Percentiles rank a stretch among this genome's conserved stretches.
phyloP scores from a whole-genome alignment of 2,888 invertebrate genomes.

The Protonemura montana region DNA sequence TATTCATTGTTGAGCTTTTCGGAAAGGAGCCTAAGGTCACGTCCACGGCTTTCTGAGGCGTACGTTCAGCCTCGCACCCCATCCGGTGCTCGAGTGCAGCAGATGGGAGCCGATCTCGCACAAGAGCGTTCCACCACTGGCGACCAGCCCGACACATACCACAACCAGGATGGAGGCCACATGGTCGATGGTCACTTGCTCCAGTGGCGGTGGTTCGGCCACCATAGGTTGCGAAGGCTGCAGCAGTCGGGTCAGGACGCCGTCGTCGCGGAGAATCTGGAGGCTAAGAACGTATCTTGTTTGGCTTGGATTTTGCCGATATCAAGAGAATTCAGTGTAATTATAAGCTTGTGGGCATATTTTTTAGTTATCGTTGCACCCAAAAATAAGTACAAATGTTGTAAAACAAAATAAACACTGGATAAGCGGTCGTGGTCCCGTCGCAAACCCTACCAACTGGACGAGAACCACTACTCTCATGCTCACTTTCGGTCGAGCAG shows the following conservation, averaged over 20 bases:
- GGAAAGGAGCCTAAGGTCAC: not conserved
- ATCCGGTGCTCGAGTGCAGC: not conserved
- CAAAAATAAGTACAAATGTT: too few relatives aligned
- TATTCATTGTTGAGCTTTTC: too few relatives aligned
- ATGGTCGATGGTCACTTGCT: not conserved
- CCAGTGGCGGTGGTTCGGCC: not conserved
- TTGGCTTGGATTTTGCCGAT: too few relatives aligned
- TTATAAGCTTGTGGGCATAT: too few relatives aligned
- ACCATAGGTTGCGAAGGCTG: not conserved
- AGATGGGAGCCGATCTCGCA: not conserved
- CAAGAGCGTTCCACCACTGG: not conserved
- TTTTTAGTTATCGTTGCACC: too few relatives aligned
- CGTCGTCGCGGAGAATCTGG: not conserved
- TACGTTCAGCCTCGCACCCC: not conserved
- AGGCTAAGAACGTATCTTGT: not conserved
- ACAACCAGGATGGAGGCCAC: not conserved
- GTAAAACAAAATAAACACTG: too few relatives aligned
- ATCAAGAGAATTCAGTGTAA: too few relatives aligned
- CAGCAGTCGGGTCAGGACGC: not conserved
- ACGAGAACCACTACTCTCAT: too few relatives aligned
- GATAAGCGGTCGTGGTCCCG: too few relatives aligned
- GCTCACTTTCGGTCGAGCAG: not conserved
- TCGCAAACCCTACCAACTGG: too few relatives aligned
- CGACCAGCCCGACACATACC: not conserved
- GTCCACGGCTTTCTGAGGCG: not conserved